Evolutionary conservation across 2,113 vertebrate genomes (phyloP).

Genomic region (Clupea harengus): DNA sequence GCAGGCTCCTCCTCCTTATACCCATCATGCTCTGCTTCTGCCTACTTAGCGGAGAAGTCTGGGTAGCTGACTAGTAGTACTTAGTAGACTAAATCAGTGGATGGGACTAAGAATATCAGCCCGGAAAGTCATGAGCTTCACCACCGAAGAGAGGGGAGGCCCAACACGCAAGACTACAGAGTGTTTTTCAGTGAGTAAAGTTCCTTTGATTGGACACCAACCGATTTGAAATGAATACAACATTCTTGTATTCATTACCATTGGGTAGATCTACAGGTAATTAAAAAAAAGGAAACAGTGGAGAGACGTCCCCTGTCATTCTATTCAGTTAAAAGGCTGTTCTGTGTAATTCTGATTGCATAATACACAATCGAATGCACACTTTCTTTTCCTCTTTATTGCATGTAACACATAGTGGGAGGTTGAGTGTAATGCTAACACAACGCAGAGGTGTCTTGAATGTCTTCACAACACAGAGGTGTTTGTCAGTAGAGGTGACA

Average conservation of each 20-base stretch:
- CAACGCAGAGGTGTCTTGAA: not conserved
- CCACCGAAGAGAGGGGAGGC: conserved; percentile 75
- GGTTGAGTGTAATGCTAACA: not conserved
- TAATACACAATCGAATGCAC: not conserved
- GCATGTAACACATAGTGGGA: not conserved
- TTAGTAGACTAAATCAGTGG: not conserved
- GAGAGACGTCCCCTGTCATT: no score
- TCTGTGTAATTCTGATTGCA: not conserved
- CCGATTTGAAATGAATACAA: no score
- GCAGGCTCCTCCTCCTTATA: not conserved
- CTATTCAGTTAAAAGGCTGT: no score
- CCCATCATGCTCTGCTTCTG: not conserved
- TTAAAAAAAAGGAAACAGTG: no score
- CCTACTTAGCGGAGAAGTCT: not conserved
- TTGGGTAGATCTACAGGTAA: not conserved
- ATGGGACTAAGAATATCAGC: conserved; percentile 5
- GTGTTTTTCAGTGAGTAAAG: conserved; percentile 83
- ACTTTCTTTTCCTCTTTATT: not conserved
- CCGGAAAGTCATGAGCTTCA: conserved; percentile 67
- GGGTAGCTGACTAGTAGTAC: not conserved
- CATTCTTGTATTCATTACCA: not conserved
- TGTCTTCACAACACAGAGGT: not conserved
- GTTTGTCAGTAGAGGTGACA: not conserved
- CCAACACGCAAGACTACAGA: conserved; percentile 78
- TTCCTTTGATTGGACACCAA: not conserved